phyloP scores from a whole-genome alignment of 2,113 vertebrate species.

The Grus americana region DNA sequence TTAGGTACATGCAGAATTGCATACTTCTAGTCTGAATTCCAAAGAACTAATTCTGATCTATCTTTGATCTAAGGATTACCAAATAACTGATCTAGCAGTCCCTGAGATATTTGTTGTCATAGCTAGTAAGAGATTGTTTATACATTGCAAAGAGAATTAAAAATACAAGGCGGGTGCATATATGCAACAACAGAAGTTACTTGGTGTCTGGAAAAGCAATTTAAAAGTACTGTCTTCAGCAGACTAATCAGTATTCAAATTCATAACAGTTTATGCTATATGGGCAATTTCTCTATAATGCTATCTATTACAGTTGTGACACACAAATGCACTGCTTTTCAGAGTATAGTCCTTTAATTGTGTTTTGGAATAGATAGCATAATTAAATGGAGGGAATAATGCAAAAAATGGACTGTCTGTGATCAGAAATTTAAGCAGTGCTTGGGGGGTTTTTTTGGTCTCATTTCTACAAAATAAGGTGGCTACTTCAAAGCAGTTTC shows the following conservation, averaged over 20 bases:
- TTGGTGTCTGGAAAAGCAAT: neutral
- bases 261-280: neutral
- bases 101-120: neutral
- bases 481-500: neutral
- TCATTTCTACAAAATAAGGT: neutral
- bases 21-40: neutral
- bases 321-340: neutral
- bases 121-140: neutral
- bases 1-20: neutral
- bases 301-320: neutral
- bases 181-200: neutral
- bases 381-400: neutral
- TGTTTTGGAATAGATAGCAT: neutral
- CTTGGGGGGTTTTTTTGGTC: neutral
- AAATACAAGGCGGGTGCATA: neutral
- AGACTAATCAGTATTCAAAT: neutral
- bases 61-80: neutral
- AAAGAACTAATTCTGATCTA: neutral
- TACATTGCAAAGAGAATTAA: neutral
- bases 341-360: neutral
- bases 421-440: neutral
- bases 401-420: neutral
- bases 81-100: neutral
- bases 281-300: neutral
- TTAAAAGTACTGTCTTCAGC: neutral